Evolutionary conservation across 2,797 vertebrate species (phyloP).

Genomic region (Lateolabrax maculatus): DNA sequence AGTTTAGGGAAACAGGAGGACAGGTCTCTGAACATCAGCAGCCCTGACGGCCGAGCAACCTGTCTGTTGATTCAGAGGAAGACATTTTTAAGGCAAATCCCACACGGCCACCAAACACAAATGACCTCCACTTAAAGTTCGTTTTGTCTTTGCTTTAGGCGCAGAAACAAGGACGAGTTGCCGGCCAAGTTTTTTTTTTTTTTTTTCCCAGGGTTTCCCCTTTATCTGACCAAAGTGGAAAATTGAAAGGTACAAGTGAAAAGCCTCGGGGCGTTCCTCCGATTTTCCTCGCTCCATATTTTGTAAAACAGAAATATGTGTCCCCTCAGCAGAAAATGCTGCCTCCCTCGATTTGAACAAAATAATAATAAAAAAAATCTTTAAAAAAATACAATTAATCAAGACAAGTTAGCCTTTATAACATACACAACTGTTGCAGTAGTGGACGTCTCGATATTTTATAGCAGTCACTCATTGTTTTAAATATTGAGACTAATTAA

Average conservation of each 20-base stretch:
- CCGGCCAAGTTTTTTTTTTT: conserved; percentile 57
- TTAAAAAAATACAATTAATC: background rate
- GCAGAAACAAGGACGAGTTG: conserved; percentile 56
- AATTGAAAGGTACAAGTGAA: conserved; percentile 81
- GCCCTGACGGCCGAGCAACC: background rate
- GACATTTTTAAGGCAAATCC: conserved; percentile 24
- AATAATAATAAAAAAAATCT: background rate
- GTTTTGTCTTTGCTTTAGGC: conserved; percentile 50
- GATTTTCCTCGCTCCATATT: conserved; percentile 87
- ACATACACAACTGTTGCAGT: background rate
- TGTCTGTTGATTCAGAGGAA: background rate
- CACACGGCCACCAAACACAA: conserved; percentile 57
- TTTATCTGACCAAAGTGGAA: conserved; percentile 82
- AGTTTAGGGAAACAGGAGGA: background rate
- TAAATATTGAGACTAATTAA: background rate
- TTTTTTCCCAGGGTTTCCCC: conserved; percentile 80
- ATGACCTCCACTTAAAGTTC: conserved; percentile 26
- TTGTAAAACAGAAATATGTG: conserved; percentile 71
- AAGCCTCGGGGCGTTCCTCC: conserved; percentile 81
- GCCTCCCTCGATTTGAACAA: conserved; percentile 19
- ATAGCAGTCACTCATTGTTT: background rate
- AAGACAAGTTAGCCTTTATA: fast-evolving
- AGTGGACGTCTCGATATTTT: background rate
- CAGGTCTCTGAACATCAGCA: background rate
- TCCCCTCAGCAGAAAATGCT: conserved; percentile 54